Percentiles rank a stretch among this genome's conserved stretches.
Evolutionary conservation across 2,797 vertebrate species (phyloP).

Genomic region (Margarornis squamiger): DNA sequence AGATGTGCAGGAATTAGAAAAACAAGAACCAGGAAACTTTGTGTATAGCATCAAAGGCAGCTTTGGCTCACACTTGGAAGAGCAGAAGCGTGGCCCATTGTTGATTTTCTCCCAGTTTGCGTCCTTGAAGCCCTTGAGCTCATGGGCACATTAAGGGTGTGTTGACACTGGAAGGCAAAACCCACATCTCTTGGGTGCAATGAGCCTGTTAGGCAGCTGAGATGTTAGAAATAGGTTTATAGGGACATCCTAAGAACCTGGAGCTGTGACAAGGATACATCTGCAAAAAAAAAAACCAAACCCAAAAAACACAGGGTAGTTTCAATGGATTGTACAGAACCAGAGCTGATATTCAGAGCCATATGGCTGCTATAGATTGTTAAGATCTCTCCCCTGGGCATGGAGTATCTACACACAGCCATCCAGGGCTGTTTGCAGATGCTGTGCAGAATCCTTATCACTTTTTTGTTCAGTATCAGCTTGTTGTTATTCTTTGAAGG

Average conservation of each 20-base stretch:
- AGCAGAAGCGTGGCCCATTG: background rate
- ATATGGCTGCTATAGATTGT: background rate
- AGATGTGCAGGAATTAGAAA: slow-evolving; percentile 30
- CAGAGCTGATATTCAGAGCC: background rate
- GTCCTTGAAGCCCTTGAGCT: background rate
- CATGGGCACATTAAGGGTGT: background rate
- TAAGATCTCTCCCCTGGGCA: background rate
- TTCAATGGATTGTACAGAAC: background rate
- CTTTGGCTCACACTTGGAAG: background rate
- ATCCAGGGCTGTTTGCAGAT: background rate
- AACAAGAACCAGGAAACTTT: slow-evolving; percentile 24
- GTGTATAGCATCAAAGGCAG: background rate
- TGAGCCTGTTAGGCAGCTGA: background rate
- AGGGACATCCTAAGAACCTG: background rate
- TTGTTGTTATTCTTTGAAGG: background rate
- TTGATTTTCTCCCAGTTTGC: background rate
- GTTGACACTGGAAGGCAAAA: background rate
- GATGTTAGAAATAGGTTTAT: background rate
- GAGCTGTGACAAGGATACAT: background rate
- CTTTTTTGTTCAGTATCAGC: background rate
- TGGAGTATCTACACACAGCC: background rate
- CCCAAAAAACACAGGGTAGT: rapidly evolving
- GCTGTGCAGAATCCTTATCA: background rate
- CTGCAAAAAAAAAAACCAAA: no score
- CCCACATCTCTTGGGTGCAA: background rate